Percentiles rank a stretch among this genome's conserved stretches.
These are phyloP conservation scores for Eumerus sabulonum DNA, from an alignment of 2,888 invertebrate species.

Conservation along the genomic window DNA sequence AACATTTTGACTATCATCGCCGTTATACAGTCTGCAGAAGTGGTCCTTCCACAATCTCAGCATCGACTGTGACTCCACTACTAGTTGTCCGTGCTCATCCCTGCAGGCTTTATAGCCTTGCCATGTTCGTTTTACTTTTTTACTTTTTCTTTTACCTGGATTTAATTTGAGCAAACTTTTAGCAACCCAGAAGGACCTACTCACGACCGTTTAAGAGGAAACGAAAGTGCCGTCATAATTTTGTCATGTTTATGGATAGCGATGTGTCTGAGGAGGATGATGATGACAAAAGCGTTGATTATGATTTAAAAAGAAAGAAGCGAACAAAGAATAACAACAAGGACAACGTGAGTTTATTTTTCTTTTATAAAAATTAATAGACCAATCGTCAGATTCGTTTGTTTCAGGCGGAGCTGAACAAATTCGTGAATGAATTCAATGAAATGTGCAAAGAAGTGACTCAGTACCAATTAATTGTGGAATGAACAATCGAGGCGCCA, in stretches of 20 bases:
- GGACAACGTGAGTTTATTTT: background rate
- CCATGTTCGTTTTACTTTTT: too few species aligned
- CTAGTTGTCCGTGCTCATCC: too few species aligned
- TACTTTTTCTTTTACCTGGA: background rate
- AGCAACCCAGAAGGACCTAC: constrained; percentile 75
- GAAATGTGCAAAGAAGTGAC: constrained; percentile 76
- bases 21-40: too few species aligned
- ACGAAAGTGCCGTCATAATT: constrained; percentile 72
- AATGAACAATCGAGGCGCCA: constrained; percentile 62
- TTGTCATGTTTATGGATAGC: constrained; percentile 72
- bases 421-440: constrained; percentile 75
- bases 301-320: constrained; percentile 63
- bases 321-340: constrained; percentile 22
- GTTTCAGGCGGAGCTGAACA: constrained; percentile 70
- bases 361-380: background rate
- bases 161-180: constrained; percentile 1
- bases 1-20: too few species aligned
- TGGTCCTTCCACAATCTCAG: too few species aligned
- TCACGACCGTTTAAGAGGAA: constrained; percentile 72
- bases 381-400: background rate
- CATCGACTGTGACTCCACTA: too few species aligned
- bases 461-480: constrained; percentile 74
- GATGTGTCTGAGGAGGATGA: constrained; percentile 72
- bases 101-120: too few species aligned
- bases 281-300: constrained; percentile 69